A percentile compares a stretch with the other conserved stretches of the same genome.
phyloP scores from a whole-genome alignment of 37 sponge, comb jelly and placozoan genomes.

The Hormiphora californensis region DNA sequence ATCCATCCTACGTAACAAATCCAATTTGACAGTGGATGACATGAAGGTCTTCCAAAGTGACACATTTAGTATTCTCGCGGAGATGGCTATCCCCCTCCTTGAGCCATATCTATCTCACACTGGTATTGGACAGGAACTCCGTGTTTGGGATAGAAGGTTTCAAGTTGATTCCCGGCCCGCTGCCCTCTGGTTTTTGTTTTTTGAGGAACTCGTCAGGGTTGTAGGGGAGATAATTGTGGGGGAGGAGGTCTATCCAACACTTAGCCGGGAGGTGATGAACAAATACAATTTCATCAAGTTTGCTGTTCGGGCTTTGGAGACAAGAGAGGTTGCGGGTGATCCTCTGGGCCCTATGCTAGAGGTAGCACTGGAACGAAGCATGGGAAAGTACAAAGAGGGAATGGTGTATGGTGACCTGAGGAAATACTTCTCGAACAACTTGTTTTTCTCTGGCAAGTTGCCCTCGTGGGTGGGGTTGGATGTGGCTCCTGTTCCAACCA shows the following conservation, averaged over 20 bases:
- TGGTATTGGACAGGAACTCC: conserved; percentile 32
- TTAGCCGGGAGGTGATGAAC: neutral
- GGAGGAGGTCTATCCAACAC: neutral
- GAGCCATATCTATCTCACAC: neutral
- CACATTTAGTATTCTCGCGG: neutral
- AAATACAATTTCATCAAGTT: conserved; percentile 48
- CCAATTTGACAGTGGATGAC: conserved; percentile 40
- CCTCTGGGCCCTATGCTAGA: neutral
- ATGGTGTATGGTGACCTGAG: neutral
- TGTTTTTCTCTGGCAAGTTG: conserved; percentile 34
- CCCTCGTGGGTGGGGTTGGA: conserved; percentile 19
- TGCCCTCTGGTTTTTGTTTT: conserved; percentile 33
- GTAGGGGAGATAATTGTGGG: neutral
- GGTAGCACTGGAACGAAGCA: neutral
- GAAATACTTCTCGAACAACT: conserved; percentile 14
- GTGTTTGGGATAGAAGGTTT: conserved; percentile 7
- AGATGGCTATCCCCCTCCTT: neutral
- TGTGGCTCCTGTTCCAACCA: neutral
- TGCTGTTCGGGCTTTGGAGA: neutral
- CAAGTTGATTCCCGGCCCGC: conserved; percentile 13
- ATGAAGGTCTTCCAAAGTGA: conserved; percentile 39
- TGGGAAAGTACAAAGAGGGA: neutral
- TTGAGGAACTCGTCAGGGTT: neutral
- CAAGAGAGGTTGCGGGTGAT: neutral
- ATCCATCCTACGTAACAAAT: neutral